Percentiles rank a stretch among this genome's conserved stretches.
These are phyloP conservation scores for Ginglymostoma cirratum DNA, from an alignment of 2,113 vertebrate species.

Conservation along the genomic window DNA sequence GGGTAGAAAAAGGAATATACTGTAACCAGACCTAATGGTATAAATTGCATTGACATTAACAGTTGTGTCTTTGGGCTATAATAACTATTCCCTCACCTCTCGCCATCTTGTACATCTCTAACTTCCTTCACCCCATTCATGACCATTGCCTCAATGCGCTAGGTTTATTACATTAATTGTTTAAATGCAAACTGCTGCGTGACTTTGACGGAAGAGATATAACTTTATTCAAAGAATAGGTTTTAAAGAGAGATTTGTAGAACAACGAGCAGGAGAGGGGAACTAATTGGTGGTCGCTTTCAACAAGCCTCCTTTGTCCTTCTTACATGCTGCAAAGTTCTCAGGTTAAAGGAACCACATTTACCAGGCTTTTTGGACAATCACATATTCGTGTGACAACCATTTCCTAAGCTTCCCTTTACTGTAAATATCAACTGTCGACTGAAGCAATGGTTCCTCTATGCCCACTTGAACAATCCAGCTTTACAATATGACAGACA, in stretches of 20 bases:
- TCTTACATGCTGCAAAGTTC: neutral
- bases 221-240: neutral
- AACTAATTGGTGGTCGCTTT: neutral
- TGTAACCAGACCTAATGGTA: neutral
- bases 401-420: neutral
- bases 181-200: neutral
- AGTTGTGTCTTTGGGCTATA: neutral
- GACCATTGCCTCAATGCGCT: neutral
- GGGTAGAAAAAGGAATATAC: neutral
- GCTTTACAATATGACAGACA: neutral
- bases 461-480: neutral
- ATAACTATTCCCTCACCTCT: neutral
- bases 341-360: neutral
- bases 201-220: neutral
- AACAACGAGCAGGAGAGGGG: neutral
- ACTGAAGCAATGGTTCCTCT: neutral
- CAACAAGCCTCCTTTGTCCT: neutral
- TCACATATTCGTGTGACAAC: neutral
- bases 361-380: neutral
- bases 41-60: neutral
- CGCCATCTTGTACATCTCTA: neutral
- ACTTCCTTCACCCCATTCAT: neutral
- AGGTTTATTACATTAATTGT: neutral
- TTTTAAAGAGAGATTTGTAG: neutral
- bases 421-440: neutral